Percentiles rank a stretch among this genome's conserved stretches.
These are phyloP conservation scores for Anoplolepis gracilipes DNA, from an alignment of 1,140 invertebrate genomes.

Conservation along the genomic window DNA sequence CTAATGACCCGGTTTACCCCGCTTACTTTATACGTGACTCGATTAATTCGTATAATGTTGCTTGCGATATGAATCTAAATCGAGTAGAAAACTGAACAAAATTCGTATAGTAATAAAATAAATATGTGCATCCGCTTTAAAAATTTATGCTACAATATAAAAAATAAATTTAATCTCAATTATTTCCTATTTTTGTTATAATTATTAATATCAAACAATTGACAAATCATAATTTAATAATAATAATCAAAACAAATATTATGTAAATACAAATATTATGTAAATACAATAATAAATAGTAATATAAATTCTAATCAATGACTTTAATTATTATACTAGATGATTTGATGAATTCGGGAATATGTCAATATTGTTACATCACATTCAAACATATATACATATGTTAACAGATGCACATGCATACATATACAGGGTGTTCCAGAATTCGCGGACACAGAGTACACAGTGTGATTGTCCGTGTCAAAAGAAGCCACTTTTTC, in stretches of 20 bases:
- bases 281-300: not conserved
- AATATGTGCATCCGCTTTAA: not conserved
- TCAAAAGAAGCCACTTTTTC: too few species aligned
- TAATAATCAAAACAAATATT: not conserved
- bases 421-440: too few species aligned
- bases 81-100: not conserved
- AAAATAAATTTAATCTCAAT: not conserved
- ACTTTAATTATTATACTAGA: not conserved
- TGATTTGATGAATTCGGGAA: not conserved
- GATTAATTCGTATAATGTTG: slow-evolving; percentile 59
- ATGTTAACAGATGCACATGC: not conserved
- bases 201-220: not conserved
- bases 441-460: too few species aligned
- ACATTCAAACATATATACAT: not conserved
- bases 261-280: too few species aligned
- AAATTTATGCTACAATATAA: not conserved
- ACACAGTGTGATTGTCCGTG: too few species aligned
- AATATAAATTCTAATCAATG: not conserved
- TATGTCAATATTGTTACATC: not conserved
- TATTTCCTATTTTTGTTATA: not conserved
- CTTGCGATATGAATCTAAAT: slow-evolving; percentile 34
- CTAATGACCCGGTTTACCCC: slow-evolving; percentile 56
- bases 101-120: too few species aligned
- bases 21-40: slow-evolving; percentile 68
- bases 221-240: not conserved